A percentile compares a stretch with the other conserved stretches of the same genome.
phyloP scores from a whole-genome alignment of 2,888 invertebrate genomes.

The Teinopalpus imperialis region DNA sequence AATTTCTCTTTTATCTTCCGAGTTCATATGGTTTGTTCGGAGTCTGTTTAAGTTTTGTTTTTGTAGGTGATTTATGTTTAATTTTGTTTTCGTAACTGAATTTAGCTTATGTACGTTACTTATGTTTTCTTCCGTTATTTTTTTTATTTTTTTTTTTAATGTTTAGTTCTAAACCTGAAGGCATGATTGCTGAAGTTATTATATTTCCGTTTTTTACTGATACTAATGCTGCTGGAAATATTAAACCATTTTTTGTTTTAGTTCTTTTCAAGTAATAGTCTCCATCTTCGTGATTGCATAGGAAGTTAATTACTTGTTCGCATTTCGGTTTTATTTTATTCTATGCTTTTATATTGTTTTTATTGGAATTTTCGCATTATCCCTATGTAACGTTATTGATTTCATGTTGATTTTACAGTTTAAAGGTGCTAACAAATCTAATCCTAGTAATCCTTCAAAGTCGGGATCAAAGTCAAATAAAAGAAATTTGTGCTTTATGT shows the following conservation, averaged over 20 bases:
- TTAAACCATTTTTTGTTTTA: slow-evolving; percentile 26
- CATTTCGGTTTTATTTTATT: slow-evolving; percentile 25
- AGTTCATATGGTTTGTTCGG: background rate
- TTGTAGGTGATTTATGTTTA: slow-evolving; percentile 3
- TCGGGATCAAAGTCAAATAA: slow-evolving; percentile 37
- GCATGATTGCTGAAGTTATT: slow-evolving; percentile 30
- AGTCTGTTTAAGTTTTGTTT: slow-evolving; percentile 28
- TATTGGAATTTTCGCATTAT: slow-evolving; percentile 29
- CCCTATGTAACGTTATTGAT: slow-evolving; percentile 30
- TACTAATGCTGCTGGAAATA: slow-evolving; percentile 28
- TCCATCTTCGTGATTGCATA: slow-evolving; percentile 31
- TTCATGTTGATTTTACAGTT: slow-evolving; percentile 35
- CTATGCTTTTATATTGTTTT: slow-evolving; percentile 30
- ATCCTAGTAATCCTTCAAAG: slow-evolving; percentile 34
- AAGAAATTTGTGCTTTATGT: slow-evolving; percentile 35
- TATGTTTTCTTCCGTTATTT: background rate
- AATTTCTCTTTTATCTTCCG: slow-evolving; percentile 38
- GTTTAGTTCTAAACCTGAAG: slow-evolving; percentile 19
- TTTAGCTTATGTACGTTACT: background rate
- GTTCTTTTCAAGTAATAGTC: slow-evolving; percentile 25
- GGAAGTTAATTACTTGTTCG: slow-evolving; percentile 31
- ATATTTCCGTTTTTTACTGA: slow-evolving; percentile 29
- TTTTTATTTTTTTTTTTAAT: slow-evolving; percentile 24
- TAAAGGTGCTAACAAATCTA: slow-evolving; percentile 30
- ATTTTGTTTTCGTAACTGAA: background rate